Percentiles rank a stretch among this genome's conserved stretches.
phyloP scores from a whole-genome alignment of 2,888 invertebrate species.

The Ectobius pallidus region DNA sequence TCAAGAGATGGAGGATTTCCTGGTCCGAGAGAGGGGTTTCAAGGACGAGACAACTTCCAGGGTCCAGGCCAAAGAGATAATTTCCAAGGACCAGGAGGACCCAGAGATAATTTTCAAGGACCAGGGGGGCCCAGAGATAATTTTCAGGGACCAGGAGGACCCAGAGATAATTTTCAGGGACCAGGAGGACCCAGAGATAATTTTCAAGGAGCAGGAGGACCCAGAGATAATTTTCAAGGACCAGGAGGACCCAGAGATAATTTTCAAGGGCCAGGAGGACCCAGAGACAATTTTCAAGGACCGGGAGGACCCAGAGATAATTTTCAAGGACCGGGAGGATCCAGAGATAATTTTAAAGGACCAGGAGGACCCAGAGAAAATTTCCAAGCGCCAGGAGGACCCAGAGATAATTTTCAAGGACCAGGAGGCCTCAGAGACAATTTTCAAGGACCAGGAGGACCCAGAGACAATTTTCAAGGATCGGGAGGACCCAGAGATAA shows the following conservation, averaged over 20 bases:
- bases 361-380: constrained; percentile 11
- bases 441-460: constrained; percentile 25
- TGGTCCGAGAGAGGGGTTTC: too few relatives aligned
- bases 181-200: constrained; percentile 28
- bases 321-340: constrained; percentile 1
- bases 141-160: constrained; percentile 23
- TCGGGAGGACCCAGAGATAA: constrained; percentile 17
- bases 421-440: background rate
- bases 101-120: constrained; percentile 17
- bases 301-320: background rate
- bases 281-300: constrained; percentile 11
- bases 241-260: background rate
- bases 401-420: constrained; percentile 12
- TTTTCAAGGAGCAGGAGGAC: constrained; percentile 28
- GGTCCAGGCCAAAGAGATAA: constrained; percentile 24
- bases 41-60: constrained; percentile 17
- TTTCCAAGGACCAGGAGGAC: constrained; percentile 26
- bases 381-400: constrained; percentile 28
- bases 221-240: constrained; percentile 4
- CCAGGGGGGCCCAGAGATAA: constrained; percentile 20
- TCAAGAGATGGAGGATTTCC: constrained; percentile 5
- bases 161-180: constrained; percentile 11
- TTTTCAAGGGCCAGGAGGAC: constrained; percentile 31
- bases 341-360: constrained; percentile 11
- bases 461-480: constrained; percentile 11